Evolutionary conservation across 2,113 vertebrate genomes (phyloP).

Genomic region (Vulpes ferrilata): DNA sequence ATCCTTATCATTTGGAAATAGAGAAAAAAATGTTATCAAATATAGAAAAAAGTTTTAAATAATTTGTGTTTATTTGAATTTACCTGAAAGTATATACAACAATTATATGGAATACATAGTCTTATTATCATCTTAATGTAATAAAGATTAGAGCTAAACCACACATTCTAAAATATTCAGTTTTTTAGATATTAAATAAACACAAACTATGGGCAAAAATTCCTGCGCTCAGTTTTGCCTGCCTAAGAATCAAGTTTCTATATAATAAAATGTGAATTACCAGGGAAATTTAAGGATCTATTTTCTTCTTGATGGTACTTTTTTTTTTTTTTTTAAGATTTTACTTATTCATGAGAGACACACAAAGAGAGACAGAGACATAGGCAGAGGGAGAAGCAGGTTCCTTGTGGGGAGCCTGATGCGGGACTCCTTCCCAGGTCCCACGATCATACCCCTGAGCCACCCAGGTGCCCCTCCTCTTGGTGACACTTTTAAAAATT

Average conservation of each 20-base stretch:
- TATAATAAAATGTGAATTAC: not conserved
- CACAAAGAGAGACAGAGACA: too few species aligned
- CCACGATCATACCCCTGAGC: too few species aligned
- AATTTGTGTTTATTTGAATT: not conserved
- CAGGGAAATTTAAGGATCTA: not conserved
- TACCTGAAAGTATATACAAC: not conserved
- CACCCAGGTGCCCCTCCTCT: too few species aligned
- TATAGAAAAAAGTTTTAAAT: not conserved
- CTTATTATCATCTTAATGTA: not conserved
- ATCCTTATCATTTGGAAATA: not conserved
- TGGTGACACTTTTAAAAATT: not conserved
- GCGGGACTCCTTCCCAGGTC: too few species aligned
- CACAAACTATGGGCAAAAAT: not conserved
- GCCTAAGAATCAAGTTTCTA: not conserved
- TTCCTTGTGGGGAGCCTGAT: too few species aligned
- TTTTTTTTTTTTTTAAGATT: too few species aligned
- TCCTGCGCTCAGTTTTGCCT: not conserved
- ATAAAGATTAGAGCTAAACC: not conserved
- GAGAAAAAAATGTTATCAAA: not conserved
- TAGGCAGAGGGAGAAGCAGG: too few species aligned
- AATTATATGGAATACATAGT: not conserved
- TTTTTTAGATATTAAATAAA: not conserved
- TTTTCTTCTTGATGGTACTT: not conserved
- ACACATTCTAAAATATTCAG: not conserved
- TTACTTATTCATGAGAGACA: too few species aligned